Evolutionary conservation across 2,797 vertebrate genomes (phyloP).

Genomic region (Enteromius radiatus): DNA sequence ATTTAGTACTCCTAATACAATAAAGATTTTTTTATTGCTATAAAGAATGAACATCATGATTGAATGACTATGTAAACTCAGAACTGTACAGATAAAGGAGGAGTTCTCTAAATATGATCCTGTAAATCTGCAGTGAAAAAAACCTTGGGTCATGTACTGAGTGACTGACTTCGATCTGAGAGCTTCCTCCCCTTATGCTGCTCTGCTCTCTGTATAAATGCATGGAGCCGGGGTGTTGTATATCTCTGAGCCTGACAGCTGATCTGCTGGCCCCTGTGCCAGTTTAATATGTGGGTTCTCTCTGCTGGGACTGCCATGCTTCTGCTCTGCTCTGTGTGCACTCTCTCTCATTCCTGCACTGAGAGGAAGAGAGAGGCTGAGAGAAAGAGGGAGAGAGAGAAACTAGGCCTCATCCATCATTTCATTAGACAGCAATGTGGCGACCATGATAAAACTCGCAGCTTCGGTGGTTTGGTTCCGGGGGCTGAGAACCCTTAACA

Average conservation of each 20-base stretch:
- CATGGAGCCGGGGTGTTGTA: slow-evolving; percentile 28
- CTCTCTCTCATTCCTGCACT: slow-evolving; percentile 49
- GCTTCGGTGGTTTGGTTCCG: slow-evolving; percentile 51
- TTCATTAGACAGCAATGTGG: slow-evolving; percentile 59
- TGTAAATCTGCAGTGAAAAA: slow-evolving; percentile 60
- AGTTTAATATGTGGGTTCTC: slow-evolving; percentile 50
- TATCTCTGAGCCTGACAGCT: slow-evolving; percentile 61
- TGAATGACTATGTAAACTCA: not conserved
- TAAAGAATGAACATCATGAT: not conserved
- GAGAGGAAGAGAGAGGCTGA: slow-evolving; percentile 12
- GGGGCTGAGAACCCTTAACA: slow-evolving; percentile 46
- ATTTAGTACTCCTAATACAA: not conserved
- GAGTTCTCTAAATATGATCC: slow-evolving; percentile 43
- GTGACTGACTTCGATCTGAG: slow-evolving; percentile 58
- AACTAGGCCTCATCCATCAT: slow-evolving; percentile 65
- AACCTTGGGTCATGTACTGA: slow-evolving; percentile 40
- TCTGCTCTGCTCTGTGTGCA: slow-evolving; percentile 11
- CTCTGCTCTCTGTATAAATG: slow-evolving; percentile 39
- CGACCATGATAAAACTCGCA: slow-evolving; percentile 51
- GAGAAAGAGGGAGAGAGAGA: slow-evolving; percentile 55
- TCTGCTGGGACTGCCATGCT: slow-evolving; percentile 35
- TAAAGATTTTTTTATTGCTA: not conserved
- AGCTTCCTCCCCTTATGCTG: slow-evolving; percentile 50
- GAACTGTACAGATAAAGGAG: not conserved
- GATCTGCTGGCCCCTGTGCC: slow-evolving; percentile 51